These are phyloP conservation scores for human DNA, from an alignment of 2,113 vertebrate species.

Conservation along the genomic window DNA sequence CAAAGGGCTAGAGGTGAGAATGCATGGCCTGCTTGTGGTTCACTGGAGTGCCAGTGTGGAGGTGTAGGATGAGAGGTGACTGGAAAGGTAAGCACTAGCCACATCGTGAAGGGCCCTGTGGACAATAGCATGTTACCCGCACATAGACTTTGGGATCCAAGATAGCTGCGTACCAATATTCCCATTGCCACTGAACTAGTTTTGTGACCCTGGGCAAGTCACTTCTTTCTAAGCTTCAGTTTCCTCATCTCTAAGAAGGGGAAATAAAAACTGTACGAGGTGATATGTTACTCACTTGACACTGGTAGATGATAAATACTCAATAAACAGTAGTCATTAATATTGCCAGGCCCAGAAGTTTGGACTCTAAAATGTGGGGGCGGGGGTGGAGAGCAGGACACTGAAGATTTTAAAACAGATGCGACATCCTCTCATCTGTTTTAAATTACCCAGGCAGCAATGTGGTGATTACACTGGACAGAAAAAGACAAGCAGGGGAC, in stretches of 20 bases:
- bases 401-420: not conserved
- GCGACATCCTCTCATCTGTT: not conserved
- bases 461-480: not conserved
- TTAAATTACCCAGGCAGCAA: not conserved
- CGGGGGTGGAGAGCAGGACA: not conserved
- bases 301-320: not conserved
- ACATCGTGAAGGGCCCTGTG: not conserved
- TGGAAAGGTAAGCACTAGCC: not conserved
- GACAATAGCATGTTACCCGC: not conserved
- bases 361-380: not conserved
- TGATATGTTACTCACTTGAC: not conserved
- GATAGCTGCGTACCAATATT: not conserved
- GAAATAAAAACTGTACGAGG: not conserved
- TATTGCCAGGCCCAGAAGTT: not conserved
- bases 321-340: not conserved
- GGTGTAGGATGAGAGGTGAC: not conserved
- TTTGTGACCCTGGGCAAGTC: not conserved
- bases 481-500: not conserved
- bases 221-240: not conserved
- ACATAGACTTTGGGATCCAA: not conserved
- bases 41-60: not conserved
- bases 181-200: not conserved
- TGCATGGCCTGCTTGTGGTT: not conserved
- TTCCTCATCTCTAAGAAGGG: not conserved
- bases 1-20: not conserved